Base-by-base conservation (phyloP, 2,113 vertebrate species). In the Tretioscincus oriximinensis region DNA sequence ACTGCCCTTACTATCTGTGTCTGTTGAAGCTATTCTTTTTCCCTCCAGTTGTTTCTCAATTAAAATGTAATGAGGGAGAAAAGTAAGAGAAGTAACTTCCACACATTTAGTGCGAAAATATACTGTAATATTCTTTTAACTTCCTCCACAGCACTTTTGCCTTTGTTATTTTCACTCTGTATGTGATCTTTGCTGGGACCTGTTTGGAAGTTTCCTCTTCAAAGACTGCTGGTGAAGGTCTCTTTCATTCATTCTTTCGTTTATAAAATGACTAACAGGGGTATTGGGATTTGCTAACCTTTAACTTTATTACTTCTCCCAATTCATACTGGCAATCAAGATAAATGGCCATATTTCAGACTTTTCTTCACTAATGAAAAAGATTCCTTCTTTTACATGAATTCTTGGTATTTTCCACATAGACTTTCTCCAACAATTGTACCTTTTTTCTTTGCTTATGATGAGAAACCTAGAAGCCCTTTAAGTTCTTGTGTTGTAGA, bases 61-160 rank as follows among this genome's bases (percentile, higher is more conserved):
- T 68, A 84, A 82, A 22, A 12, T 84, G 12, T 78, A 18, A 70
- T 73, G 86, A 26, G n/a, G 72, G 28, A 66, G 49, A 14, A 78
- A 12, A 81, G 83, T 72, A 74, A 64, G 1, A 51, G 60, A 1
- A 41, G 35, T 41, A 41, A 0, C 63, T 78, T 87, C 4, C 2
- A 9, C 18, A 81, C 24, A 58, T 69, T 28, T 78, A 85, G 74
- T 86, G 7, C n/a, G 85, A 1, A 1, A 41, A 60, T 26, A 54
- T 18, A 51, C 28, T 83, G 45, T n/a, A 76, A 10, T 11, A 51
- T 4, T 60, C n/a, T 64, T 41, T 21, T 31, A 54, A 73, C 75
- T 73, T 45, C 26, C 10, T 74, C 60, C 9, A 58, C 28, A 21
- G 47, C 14, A 7, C 1, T 41, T 49, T 14, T 20, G 68, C 83